Base-by-base conservation (phyloP, 1,140 invertebrate species). In the Nasonia longicornis region DNA sequence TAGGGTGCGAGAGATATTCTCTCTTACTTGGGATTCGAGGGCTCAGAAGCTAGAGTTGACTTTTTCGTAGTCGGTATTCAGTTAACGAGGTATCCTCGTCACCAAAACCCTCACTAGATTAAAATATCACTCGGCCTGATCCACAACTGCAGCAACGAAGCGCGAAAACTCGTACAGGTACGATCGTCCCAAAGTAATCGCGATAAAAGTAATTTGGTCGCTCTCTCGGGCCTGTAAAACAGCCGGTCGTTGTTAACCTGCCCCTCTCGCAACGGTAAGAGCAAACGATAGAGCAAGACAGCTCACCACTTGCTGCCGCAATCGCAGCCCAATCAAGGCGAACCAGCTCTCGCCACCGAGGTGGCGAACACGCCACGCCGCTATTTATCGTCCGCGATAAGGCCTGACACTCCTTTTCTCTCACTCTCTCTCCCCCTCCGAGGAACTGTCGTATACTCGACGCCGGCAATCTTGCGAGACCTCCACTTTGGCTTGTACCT, bases 381-480 rank as follows among this genome's bases (percentile, higher is more conserved):
- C 71, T 80, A 74, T 80, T 80, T 80, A 80, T 80, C 71, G 48
- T 74, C 4, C 22, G 69, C 63, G 71, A 80, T 80, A 67, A 80
- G 71, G n/a, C 58, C 63, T 52, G 58, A 63, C 35, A 73, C 72
- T 76, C 75, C 45, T 66, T 79, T 29, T 63, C 48, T 58, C 38
- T 48, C n/a, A 11, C 20, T 31, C 8, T 52, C 12, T 3, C 38
- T 45, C 66, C 29, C 78, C 64, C n/a, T 66, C 58, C 31, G 20
- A 58, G 6, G 52, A 58, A 20, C 2, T 38, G 12, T 12, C 3
- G 31, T 48, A 63, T 48, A 63, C 64, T 67, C 64, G 22, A 67
- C 64, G 16, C 58, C 58, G 64, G 64, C 64, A 31, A 26, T 67
- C 66, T n/a, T 75, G 80, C 81, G 66, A 76, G 45, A 16, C 35